Percentiles rank a stretch among this genome's conserved stretches.
Conservation (phyloP, 2,888 invertebrate genomes). For the Tiliacea citrago region DNA sequence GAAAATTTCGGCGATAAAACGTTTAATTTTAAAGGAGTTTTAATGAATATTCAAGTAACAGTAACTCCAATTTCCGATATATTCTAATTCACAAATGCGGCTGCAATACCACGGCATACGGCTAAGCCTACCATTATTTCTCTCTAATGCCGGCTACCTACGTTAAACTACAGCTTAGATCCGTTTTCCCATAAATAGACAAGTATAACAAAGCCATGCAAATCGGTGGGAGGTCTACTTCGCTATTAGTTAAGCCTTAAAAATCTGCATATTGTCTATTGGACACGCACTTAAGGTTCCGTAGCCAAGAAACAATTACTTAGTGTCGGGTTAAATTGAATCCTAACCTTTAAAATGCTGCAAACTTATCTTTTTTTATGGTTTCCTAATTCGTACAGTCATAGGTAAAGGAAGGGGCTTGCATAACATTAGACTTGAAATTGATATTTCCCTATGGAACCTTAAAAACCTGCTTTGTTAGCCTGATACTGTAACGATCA, state of each 20-base stretch:
- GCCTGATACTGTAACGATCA: conserved; percentile 42
- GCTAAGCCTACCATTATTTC: conserved; percentile 42
- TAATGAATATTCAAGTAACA: conserved; percentile 19
- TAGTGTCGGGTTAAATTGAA: neutral
- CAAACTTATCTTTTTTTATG: no score
- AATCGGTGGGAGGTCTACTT: conserved; percentile 48
- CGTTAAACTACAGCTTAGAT: conserved; percentile 24
- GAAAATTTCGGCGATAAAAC: neutral
- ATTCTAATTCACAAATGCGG: conserved; percentile 21
- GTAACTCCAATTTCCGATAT: conserved; percentile 14
- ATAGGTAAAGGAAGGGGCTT: neutral
- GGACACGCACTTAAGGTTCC: conserved; percentile 11
- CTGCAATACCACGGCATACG: conserved; percentile 13
- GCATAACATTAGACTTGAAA: neutral
- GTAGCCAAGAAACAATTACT: neutral
- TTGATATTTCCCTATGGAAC: conserved; percentile 10
- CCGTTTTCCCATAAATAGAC: conserved; percentile 44
- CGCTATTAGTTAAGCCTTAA: conserved; percentile 37
- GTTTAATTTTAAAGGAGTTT: conserved; percentile 18
- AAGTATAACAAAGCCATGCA: conserved; percentile 49
- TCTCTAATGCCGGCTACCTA: conserved; percentile 21
- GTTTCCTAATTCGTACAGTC: neutral
- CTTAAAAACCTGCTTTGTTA: conserved; percentile 17
- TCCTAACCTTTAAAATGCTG: neutral
- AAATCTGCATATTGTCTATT: conserved; percentile 26